phyloP scores from a whole-genome alignment of 2,797 vertebrate genomes.

The Meda fulgida region DNA sequence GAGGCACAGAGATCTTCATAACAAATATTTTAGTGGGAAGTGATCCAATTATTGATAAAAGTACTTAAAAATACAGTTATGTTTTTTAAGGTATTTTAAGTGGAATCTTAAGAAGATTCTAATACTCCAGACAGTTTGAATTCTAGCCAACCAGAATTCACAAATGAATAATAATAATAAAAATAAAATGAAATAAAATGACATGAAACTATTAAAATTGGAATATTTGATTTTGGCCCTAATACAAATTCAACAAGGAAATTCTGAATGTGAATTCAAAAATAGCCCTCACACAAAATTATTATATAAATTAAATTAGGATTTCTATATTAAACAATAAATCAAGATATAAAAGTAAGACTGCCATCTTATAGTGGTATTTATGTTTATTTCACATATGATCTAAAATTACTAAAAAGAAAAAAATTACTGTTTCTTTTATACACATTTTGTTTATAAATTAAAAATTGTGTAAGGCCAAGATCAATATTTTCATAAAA shows the following conservation, averaged over 20 bases:
- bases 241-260: not conserved
- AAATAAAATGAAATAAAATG: too few species aligned
- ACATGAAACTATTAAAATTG: not conserved
- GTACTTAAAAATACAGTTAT: not conserved
- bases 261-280: not conserved
- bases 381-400: not conserved
- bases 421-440: not conserved
- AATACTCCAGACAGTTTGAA: not conserved
- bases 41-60: not conserved
- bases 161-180: not conserved
- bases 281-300: not conserved
- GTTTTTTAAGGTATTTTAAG: not conserved
- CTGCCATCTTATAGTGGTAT: not conserved
- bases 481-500: not conserved
- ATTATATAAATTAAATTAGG: not conserved
- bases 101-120: not conserved
- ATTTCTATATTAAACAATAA: not conserved
- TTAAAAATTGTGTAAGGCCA: not conserved
- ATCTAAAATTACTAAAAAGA: not conserved
- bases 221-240: not conserved
- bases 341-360: not conserved
- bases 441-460: not conserved
- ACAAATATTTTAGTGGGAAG: conserved; percentile 22
- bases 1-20: not conserved
- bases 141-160: not conserved